Percentiles rank a stretch among this genome's conserved stretches.
These are phyloP conservation scores for Brachionus manjavacas DNA, from an alignment of 1,140 invertebrate genomes.

Conservation along the genomic window DNA sequence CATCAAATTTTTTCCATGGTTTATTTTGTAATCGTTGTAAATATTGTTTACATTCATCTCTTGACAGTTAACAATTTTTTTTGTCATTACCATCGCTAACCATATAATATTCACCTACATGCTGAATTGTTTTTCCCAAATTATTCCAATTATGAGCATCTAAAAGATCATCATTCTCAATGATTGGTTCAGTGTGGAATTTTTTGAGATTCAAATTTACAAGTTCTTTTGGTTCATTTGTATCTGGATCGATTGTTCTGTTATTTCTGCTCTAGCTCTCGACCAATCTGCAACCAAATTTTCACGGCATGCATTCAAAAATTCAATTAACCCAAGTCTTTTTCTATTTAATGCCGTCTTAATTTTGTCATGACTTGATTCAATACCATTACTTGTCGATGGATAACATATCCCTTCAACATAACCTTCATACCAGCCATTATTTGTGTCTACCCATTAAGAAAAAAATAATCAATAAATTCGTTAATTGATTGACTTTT, in stretches of 20 bases:
- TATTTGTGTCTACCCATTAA: not conserved
- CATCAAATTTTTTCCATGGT: too few species aligned
- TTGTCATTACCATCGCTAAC: too few species aligned
- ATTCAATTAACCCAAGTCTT: constrained; percentile 4
- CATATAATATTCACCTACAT: too few species aligned
- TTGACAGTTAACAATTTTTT: too few species aligned
- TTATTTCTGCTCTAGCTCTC: not conserved
- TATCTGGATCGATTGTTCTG: not conserved
- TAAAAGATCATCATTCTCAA: not conserved
- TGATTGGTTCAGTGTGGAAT: too few species aligned
- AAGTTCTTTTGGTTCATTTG: not conserved
- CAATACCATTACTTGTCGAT: not conserved
- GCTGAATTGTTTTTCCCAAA: too few species aligned
- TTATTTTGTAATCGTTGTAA: too few species aligned
- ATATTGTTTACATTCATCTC: too few species aligned
- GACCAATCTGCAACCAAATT: not conserved
- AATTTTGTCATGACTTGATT: not conserved
- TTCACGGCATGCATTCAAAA: not conserved
- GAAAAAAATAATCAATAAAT: not conserved
- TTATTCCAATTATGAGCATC: too few species aligned
- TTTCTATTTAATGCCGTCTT: not conserved
- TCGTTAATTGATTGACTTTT: not conserved
- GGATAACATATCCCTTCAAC: not conserved
- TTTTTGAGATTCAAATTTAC: not conserved
- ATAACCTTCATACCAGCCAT: constrained; percentile 18